Conservation (phyloP, 2,797 vertebrate species). For the Myripristis jacobus region DNA sequence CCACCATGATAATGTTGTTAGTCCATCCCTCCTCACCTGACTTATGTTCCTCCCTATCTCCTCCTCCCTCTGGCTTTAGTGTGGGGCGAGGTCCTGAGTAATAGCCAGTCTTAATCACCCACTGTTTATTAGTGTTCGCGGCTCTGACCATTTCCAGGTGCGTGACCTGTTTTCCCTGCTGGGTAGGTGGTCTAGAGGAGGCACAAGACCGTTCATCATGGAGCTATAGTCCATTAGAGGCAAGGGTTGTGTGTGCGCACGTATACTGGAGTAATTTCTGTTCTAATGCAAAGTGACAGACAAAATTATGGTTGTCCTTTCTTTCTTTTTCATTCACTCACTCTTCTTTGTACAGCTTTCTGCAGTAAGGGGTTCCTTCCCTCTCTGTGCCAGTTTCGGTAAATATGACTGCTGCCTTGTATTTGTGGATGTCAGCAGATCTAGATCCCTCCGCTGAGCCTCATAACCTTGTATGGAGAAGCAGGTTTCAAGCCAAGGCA, state of each 20-base stretch:
- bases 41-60: conserved; percentile 36
- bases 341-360: conserved; percentile 71
- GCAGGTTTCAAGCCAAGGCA: conserved; percentile 89
- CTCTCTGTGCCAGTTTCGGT: conserved; percentile 86
- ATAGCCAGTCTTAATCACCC: conserved; percentile 72
- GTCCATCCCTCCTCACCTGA: conserved; percentile 11
- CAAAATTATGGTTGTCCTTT: conserved; percentile 91
- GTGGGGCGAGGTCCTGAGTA: conserved; percentile 68
- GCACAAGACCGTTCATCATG: conserved; percentile 85
- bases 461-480: conserved; percentile 87
- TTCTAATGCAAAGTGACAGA: conserved; percentile 92
- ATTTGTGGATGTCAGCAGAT: conserved; percentile 93
- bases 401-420: conserved; percentile 90
- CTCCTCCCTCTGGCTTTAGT: conserved; percentile 50
- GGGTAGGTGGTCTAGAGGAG: conserved; percentile 82
- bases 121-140: conserved; percentile 79
- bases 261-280: conserved; percentile 86
- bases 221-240: conserved; percentile 85
- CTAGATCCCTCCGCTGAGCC: conserved; percentile 89
- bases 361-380: conserved; percentile 49
- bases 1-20: conserved; percentile 15
- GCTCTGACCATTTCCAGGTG: conserved; percentile 80
- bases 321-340: conserved; percentile 59
- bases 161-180: conserved; percentile 77
- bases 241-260: conserved; percentile 73